Evolutionary conservation across 2,797 vertebrate genomes (phyloP), one percentile per base, ranked within the genome.

Genomic region (Xenentodon cancila): DNA sequence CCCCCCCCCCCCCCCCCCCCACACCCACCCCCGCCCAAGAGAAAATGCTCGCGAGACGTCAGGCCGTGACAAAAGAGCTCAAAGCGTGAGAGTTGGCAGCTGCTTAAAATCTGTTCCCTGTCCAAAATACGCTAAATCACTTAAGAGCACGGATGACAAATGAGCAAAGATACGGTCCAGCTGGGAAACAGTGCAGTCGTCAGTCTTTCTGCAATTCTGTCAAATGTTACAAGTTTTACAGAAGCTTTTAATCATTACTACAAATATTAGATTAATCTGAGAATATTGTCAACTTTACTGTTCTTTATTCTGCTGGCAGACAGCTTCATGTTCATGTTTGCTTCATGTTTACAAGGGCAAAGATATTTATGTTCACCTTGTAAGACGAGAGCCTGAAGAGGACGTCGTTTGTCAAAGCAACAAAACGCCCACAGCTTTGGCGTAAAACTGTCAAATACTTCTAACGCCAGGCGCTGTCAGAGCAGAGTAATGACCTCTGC

Each of bases 61-160:
- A 40, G 13, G 9, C 13, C 37, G 37, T 40, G 37, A 40, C 37
- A 15, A 40, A 40, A 40, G 37, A 13, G 13, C 37, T 40, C 1
- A 40, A 16, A 40, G 37, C 37, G 13, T 40, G 37, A 40, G 37
- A 40, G 1, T 40, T 40, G 37, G 37, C 13, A 40, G 37, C 12
- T 32, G 9, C 13, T 50, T 25, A 15, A 27, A 49, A 20, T 58
- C 17, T 54, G 46, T 73, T 76, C 57, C 73, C 8, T 42, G 55
- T 44, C 32, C 64, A 61, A 49, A 69, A 68, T 16, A 72, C 25
- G 52, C 60, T 59, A 56, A 68, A 77, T 40, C 37, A 5, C 37
- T 40, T 15, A 40, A 16, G 37, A 40, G 37, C 12, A 5, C 13
- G 37, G 13, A 15, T 40, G 13, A 40, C 37, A 40, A 40, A 40